Percentiles rank a stretch among this genome's conserved stretches.
phyloP scores from a whole-genome alignment of 37 sponge, comb jelly and placozoan genomes.

The Geodia barretti region DNA sequence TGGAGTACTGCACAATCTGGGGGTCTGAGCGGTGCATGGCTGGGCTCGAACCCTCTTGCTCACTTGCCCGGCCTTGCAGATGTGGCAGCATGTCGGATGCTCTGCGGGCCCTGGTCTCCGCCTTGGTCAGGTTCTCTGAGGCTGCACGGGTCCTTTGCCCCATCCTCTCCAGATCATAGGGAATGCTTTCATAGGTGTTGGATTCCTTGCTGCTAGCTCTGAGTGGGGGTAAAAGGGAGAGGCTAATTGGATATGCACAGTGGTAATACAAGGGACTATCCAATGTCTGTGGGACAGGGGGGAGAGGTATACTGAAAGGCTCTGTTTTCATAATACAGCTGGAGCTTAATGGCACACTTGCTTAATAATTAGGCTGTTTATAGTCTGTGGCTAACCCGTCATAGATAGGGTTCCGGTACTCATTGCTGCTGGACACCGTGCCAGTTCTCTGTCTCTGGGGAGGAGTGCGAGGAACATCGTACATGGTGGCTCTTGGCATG shows the following conservation, averaged over 20 bases:
- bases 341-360: no score
- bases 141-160: background rate
- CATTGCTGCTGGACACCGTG: background rate
- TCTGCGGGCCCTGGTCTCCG: background rate
- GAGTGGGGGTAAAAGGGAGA: no score
- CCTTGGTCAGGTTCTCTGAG: background rate
- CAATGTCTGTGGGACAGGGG: no score
- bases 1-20: background rate
- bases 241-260: no score
- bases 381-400: background rate
- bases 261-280: no score
- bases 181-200: background rate
- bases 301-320: no score
- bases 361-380: no score
- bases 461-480: slow-evolving; percentile 27
- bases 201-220: background rate
- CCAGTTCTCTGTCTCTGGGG: background rate
- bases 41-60: background rate
- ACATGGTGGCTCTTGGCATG: slow-evolving; percentile 7
- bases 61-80: background rate
- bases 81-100: background rate
- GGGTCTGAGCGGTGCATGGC: background rate
- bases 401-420: slow-evolving; percentile 27
- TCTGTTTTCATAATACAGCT: no score
- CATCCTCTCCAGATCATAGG: background rate